Conservation (phyloP, 2,113 vertebrate species). For the Chitala chitala region DNA sequence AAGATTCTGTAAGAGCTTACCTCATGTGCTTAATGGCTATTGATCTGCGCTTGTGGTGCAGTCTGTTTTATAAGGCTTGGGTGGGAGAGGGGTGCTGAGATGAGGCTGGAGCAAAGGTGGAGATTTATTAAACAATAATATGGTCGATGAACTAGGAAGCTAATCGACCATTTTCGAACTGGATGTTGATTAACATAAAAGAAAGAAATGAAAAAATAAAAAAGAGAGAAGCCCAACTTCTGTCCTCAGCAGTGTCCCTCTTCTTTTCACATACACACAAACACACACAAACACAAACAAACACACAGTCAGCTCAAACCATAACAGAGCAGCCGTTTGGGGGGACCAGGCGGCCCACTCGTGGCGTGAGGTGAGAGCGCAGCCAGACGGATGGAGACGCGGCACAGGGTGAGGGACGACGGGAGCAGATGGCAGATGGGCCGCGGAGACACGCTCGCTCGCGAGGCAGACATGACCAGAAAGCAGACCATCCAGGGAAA, state of each 20-base stretch:
- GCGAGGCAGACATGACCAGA: background rate
- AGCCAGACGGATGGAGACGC: background rate
- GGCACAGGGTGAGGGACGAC: background rate
- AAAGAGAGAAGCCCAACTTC: background rate
- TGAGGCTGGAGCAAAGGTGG: background rate
- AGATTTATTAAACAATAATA: background rate
- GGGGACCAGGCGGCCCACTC: background rate
- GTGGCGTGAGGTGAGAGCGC: background rate
- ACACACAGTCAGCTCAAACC: too few species aligned
- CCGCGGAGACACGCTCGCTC: background rate
- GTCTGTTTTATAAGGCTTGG: background rate
- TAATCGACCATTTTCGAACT: background rate
- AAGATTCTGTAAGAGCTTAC: background rate
- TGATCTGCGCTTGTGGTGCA: background rate
- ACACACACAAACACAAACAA: background rate
- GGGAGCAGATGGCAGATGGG: background rate
- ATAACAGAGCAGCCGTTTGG: background rate
- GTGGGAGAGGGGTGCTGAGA: background rate
- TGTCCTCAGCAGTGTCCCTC: background rate
- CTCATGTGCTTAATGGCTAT: conserved; percentile 1
- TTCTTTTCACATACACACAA: background rate
- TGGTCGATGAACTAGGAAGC: background rate
- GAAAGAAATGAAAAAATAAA: background rate
- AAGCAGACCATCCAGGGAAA: background rate
- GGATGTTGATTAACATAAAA: background rate